Evolutionary conservation across 2,113 vertebrate genomes (phyloP).

Genomic region (Phalacrocorax carbo): DNA sequence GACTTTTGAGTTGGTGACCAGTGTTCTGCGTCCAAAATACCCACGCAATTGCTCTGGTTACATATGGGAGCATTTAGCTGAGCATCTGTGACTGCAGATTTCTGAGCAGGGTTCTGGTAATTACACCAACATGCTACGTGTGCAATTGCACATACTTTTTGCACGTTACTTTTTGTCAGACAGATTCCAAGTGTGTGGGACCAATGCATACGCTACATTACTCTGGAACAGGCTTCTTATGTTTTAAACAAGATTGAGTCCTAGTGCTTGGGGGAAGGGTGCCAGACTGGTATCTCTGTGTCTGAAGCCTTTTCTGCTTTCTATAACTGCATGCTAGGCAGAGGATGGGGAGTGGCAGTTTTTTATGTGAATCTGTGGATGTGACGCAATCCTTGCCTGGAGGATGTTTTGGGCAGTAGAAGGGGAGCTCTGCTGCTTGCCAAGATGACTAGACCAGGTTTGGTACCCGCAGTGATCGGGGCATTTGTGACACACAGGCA

Average conservation of each 20-base stretch:
- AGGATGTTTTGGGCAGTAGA: background rate
- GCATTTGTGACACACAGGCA: background rate
- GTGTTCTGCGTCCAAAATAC: background rate
- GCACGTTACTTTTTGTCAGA: background rate
- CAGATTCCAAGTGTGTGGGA: constrained; percentile 24
- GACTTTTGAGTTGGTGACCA: background rate
- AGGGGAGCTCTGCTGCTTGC: background rate
- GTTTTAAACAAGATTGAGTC: background rate
- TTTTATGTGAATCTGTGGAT: background rate
- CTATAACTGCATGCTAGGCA: background rate
- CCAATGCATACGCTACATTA: background rate
- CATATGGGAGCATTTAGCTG: background rate
- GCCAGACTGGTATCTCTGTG: background rate
- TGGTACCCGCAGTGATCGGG: background rate
- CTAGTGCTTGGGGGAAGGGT: background rate
- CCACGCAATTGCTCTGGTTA: background rate
- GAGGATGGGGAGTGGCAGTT: background rate
- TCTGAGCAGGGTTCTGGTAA: background rate
- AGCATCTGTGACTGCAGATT: background rate
- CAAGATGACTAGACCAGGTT: background rate
- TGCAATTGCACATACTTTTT: background rate
- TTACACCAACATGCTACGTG: background rate
- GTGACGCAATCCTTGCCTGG: background rate
- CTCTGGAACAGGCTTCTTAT: background rate
- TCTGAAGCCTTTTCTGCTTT: background rate